Conservation (phyloP, 2,888 invertebrate species). For the Campaea margaritaria region DNA sequence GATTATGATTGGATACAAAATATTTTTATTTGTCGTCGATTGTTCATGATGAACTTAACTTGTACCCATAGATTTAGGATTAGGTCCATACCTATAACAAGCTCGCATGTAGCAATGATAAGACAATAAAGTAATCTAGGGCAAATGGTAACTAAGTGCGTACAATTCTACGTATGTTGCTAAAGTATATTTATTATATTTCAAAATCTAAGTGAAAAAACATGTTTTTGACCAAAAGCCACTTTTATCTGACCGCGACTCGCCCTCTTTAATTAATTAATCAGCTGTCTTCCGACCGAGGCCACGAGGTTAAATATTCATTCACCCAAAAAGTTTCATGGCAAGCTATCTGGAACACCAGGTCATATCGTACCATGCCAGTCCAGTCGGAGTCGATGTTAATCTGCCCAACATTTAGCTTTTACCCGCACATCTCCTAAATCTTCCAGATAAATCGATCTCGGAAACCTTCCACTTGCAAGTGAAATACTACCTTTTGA, state of each 20-base stretch:
- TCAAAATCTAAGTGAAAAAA: slow-evolving; percentile 8
- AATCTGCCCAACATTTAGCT: slow-evolving; percentile 46
- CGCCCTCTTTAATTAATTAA: slow-evolving; percentile 16
- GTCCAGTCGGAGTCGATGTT: slow-evolving; percentile 37
- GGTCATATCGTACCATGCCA: slow-evolving; percentile 21
- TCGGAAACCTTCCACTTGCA: slow-evolving; percentile 39
- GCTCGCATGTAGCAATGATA: no score
- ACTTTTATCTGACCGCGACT: neutral
- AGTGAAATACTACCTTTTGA: slow-evolving; percentile 45
- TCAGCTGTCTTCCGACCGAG: slow-evolving; percentile 13
- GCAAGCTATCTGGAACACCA: slow-evolving; percentile 15
- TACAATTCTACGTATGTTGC: no score
- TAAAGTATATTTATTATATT: neutral
- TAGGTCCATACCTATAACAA: no score
- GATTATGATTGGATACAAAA: no score
- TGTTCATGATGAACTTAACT: no score
- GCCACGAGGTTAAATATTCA: slow-evolving; percentile 19
- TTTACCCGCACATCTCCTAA: slow-evolving; percentile 48
- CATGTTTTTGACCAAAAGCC: slow-evolving; percentile 11
- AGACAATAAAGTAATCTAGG: no score
- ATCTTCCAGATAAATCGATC: slow-evolving; percentile 49
- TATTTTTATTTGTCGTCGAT: no score
- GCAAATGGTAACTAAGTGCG: no score
- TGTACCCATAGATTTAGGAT: no score
- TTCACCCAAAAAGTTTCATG: slow-evolving; percentile 17